Conservation (phyloP, 2,888 invertebrate genomes). For the Caenorhabditis uteleia region DNA sequence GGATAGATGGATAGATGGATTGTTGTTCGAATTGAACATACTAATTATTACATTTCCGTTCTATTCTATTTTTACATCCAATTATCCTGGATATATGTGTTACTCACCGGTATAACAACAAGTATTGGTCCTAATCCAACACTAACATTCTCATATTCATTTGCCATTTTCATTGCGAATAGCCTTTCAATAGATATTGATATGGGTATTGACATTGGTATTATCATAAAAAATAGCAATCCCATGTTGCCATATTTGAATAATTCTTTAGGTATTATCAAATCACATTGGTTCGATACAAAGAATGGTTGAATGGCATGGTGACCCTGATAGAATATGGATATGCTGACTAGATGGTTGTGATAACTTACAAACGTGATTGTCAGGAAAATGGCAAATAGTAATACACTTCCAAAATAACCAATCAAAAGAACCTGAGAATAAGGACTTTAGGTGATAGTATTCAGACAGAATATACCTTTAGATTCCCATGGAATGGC, state of each 20-base stretch:
- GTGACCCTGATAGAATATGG: conserved; percentile 18
- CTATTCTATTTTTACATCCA: too few relatives aligned
- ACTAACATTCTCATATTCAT: conserved; percentile 11
- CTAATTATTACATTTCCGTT: too few relatives aligned
- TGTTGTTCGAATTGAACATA: too few relatives aligned
- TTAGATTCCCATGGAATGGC: conserved; percentile 20
- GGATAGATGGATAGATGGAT: too few relatives aligned
- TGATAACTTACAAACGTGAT: too few relatives aligned
- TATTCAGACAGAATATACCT: too few relatives aligned
- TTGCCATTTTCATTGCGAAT: conserved; percentile 9
- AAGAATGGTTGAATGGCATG: conserved; percentile 15
- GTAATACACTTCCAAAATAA: too few relatives aligned
- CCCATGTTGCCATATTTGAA: conserved; percentile 6
- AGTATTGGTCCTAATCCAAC: conserved; percentile 9
- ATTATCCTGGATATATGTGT: too few relatives aligned
- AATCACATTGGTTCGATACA: conserved; percentile 4
- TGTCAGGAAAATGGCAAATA: too few relatives aligned
- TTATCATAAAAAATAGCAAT: conserved; percentile 6
- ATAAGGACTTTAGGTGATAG: too few relatives aligned
- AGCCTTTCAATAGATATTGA: conserved; percentile 22
- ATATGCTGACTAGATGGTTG: too few relatives aligned
- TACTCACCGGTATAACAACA: conserved; percentile 3
- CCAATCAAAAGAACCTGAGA: too few relatives aligned
- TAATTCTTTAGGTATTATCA: conserved; percentile 6
- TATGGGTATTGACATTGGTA: conserved; percentile 17